phyloP scores from a whole-genome alignment of 2,113 vertebrate species.

The Zeus faber region DNA sequence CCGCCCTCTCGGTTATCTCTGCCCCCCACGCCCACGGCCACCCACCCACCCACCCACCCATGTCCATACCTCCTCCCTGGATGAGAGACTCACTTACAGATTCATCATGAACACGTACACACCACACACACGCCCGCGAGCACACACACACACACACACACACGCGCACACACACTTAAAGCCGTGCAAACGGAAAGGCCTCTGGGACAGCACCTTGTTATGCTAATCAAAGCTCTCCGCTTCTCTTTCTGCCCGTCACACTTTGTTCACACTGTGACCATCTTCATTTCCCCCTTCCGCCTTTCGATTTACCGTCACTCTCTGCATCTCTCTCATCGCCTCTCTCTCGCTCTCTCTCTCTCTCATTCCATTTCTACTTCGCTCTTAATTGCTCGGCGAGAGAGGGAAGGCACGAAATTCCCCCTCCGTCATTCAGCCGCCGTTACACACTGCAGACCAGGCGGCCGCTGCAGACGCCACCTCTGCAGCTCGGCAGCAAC shows the following conservation, averaged over 20 bases:
- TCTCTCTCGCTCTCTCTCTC: too few species aligned
- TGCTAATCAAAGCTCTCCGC: slow-evolving; percentile 14
- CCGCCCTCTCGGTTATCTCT: slow-evolving; percentile 45
- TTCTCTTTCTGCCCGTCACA: slow-evolving; percentile 6
- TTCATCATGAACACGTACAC: not conserved
- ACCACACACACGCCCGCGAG: not conserved
- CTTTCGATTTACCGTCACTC: slow-evolving; percentile 15
- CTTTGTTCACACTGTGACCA: slow-evolving; percentile 7
- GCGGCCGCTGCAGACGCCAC: slow-evolving; percentile 35
- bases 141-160: not conserved
- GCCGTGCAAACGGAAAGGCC: too few species aligned
- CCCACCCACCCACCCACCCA: too few species aligned
- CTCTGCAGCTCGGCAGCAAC: slow-evolving; percentile 30
- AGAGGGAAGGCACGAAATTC: slow-evolving; percentile 42
- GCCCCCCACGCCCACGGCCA: too few species aligned
- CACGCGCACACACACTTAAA: slow-evolving; percentile 19
- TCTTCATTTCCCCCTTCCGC: not conserved
- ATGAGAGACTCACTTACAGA: slow-evolving; percentile 29
- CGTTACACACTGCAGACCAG: slow-evolving; percentile 41
- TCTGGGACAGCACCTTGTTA: not conserved
- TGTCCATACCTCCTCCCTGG: too few species aligned
- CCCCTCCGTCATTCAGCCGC: slow-evolving; percentile 53
- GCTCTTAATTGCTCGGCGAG: slow-evolving; percentile 22
- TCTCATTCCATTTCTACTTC: not conserved
- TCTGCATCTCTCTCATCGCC: not conserved